phyloP scores from a whole-genome alignment of 2,113 vertebrate species.

The Cygnus buccinator region DNA sequence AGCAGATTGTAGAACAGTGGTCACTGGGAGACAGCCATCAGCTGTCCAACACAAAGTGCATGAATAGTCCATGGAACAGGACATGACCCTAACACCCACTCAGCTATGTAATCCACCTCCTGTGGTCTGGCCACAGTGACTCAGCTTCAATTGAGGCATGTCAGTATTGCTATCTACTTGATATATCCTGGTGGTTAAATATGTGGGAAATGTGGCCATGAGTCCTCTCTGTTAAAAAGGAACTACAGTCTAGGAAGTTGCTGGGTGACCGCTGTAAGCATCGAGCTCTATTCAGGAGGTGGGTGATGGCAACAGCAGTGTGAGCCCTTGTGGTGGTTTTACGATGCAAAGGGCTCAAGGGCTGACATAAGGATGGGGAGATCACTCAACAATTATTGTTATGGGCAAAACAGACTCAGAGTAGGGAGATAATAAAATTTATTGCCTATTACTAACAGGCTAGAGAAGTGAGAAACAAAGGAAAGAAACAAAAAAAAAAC shows the following conservation, averaged over 20 bases:
- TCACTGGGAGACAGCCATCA: background rate
- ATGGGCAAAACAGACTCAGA: too few species aligned
- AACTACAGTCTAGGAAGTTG: background rate
- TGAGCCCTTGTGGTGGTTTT: background rate
- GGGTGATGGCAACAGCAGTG: background rate
- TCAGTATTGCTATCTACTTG: background rate
- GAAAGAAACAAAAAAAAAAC: too few species aligned
- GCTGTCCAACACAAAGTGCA: background rate
- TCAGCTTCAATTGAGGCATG: background rate
- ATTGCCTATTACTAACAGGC: too few species aligned
- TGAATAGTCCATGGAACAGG: background rate
- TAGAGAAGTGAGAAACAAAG: too few species aligned
- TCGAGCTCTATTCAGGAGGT: background rate
- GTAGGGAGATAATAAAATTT: too few species aligned
- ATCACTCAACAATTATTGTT: too few species aligned
- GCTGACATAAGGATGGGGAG: too few species aligned
- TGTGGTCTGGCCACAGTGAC: background rate
- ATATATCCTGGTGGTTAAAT: background rate
- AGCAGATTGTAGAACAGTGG: background rate
- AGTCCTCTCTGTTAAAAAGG: background rate
- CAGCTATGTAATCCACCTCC: background rate
- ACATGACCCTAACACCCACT: background rate
- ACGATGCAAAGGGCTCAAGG: too few species aligned
- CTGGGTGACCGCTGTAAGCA: background rate
- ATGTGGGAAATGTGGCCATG: background rate